phyloP scores from a whole-genome alignment of 2,888 invertebrate genomes.

The Girardia tigrina region DNA sequence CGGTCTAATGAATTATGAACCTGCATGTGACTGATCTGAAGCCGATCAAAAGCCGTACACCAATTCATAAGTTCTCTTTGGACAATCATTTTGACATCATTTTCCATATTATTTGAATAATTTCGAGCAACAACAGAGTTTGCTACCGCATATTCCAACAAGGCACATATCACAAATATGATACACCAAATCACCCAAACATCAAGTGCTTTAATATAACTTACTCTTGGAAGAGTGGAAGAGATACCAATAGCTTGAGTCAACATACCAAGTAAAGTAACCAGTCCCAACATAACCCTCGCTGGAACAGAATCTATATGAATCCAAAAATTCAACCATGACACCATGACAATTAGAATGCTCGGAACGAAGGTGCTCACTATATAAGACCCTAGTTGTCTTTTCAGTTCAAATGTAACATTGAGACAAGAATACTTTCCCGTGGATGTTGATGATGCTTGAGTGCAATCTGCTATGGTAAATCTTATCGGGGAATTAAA shows the following conservation, averaged over 20 bases:
- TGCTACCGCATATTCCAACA: slow-evolving; percentile 36
- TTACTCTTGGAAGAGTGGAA: slow-evolving; percentile 35
- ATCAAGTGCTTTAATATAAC: slow-evolving; percentile 37
- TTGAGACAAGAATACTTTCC: slow-evolving; percentile 54
- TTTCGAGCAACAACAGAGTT: slow-evolving; percentile 9
- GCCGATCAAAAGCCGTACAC: slow-evolving; percentile 31
- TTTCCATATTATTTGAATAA: slow-evolving; percentile 30
- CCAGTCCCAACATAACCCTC: slow-evolving; percentile 35
- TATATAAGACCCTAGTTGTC: slow-evolving; percentile 54
- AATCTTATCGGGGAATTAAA: slow-evolving; percentile 33
- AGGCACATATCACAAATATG: slow-evolving; percentile 37
- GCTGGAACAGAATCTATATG: slow-evolving; percentile 37
- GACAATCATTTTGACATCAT: slow-evolving; percentile 30
- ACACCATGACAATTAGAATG: slow-evolving; percentile 55
- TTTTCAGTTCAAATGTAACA: slow-evolving; percentile 53
- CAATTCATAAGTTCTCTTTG: slow-evolving; percentile 31
- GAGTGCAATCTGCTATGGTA: slow-evolving; percentile 33
- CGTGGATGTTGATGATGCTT: slow-evolving; percentile 38
- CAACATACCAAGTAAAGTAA: slow-evolving; percentile 36
- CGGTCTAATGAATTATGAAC: slow-evolving; percentile 26
- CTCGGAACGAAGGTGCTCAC: slow-evolving; percentile 56
- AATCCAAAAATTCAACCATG: slow-evolving; percentile 47
- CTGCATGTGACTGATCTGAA: slow-evolving; percentile 26
- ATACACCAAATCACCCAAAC: slow-evolving; percentile 37
- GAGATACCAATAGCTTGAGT: slow-evolving; percentile 36